Conservation (phyloP, 2,797 vertebrate species). For the Erpetoichthys calabaricus region DNA sequence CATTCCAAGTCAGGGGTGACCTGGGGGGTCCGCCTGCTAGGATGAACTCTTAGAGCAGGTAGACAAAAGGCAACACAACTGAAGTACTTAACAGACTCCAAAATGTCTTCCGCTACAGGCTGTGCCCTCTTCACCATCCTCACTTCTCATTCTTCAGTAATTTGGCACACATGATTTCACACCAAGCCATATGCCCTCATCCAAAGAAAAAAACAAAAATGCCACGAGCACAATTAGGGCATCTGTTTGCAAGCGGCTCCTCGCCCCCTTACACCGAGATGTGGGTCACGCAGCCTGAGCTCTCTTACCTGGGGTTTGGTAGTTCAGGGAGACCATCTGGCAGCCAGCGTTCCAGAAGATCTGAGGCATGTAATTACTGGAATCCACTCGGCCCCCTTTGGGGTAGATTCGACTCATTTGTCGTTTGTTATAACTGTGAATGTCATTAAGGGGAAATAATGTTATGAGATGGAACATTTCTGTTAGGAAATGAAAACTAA, state of each 20-base stretch:
- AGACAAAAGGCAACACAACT: no score
- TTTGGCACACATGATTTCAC: slow-evolving; percentile 22
- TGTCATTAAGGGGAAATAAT: slow-evolving; percentile 56
- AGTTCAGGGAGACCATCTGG: slow-evolving; percentile 99
- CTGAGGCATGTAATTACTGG: slow-evolving; percentile 99
- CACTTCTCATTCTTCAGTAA: slow-evolving; percentile 23
- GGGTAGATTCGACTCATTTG: slow-evolving; percentile 99
- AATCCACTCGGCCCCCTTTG: slow-evolving; percentile 96
- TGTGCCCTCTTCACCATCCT: slow-evolving; percentile 3
- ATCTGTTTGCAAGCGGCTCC: slow-evolving; percentile 44
- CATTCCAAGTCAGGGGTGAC: no score
- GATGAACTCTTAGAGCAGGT: no score
- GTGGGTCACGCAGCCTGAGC: slow-evolving; percentile 28
- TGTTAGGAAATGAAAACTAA: no score
- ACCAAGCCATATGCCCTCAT: slow-evolving; percentile 52
- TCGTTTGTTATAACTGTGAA: slow-evolving; percentile 89
- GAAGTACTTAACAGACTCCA: no score
- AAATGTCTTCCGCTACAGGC: no score
- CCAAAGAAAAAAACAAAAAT: slow-evolving; percentile 17
- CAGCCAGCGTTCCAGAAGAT: slow-evolving; percentile 99
- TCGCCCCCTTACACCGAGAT: slow-evolving; percentile 27
- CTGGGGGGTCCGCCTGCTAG: no score
- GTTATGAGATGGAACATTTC: slow-evolving; percentile 11
- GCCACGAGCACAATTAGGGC: slow-evolving; percentile 47
- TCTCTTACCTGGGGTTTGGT: slow-evolving; percentile 94